Evolutionary conservation across 2,888 invertebrate species (phyloP), one percentile per base, ranked within the genome.

Genomic region (Mythimna albipuncta): DNA sequence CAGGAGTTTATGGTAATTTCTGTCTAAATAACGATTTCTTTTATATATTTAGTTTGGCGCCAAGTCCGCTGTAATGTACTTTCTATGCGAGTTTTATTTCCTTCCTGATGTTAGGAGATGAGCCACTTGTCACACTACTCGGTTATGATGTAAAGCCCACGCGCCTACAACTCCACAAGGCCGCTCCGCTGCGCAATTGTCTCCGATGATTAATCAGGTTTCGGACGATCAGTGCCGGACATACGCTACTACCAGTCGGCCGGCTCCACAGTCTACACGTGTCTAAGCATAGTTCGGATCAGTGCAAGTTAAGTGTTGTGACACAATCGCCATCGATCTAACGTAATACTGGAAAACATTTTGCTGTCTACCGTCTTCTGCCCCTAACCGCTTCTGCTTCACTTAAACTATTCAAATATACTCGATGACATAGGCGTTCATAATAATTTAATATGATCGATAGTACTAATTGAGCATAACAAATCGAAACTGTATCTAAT

Each of bases 141-240:
- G 89, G 91, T 94, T 94, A 93, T 95, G 94, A 94, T 92, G 89
- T 89, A 78, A 83, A 87, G 85, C 96, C 96, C 95, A 96, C 96
- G 94, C 95, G 90, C 89, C 50, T n/a, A 52, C 50, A n/a, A 52
- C 75, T 55, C 79, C 78, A 81, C 95, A 95, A 96, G 95, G 95
- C 88, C 95, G 89, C 85, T 83, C 75, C 89, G 91, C 92, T 96
- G 94, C 96, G 96, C 94, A 96, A 94, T 95, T 94, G 94, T 91
- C 90, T 86, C 87, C 85, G 92, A 95, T 95, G 96, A 96, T 95
- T 95, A 95, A 95, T 95, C 93, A 88, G 90, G 83, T 90, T 91
- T 88, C 88, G 89, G 89, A 83, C 89, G 89, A 93, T 91, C 93
- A 93, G 92, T 93, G 91, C 93, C 91, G 95, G 95, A 95, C 96